Evolutionary conservation across 2,113 vertebrate genomes (phyloP).

Genomic region (Syngnathus typhle): DNA sequence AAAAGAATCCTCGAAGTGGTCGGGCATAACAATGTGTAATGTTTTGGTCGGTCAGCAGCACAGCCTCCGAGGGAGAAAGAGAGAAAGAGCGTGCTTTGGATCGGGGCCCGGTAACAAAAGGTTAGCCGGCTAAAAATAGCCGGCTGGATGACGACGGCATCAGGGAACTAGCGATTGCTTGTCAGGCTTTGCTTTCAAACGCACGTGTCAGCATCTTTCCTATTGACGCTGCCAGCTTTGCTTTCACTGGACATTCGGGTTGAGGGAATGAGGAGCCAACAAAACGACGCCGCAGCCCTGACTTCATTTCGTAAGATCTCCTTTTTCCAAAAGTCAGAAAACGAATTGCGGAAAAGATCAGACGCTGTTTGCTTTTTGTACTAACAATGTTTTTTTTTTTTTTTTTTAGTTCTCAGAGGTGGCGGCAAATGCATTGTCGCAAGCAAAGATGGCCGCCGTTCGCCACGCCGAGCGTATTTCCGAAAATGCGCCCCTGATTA

Average conservation of each 20-base stretch:
- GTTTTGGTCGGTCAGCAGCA: constrained; percentile 42
- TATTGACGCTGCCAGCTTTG: constrained; percentile 17
- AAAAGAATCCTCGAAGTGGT: constrained; percentile 5
- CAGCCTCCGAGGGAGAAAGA: constrained; percentile 30
- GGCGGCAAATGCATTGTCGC: not conserved
- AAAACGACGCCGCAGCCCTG: not conserved
- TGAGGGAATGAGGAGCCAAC: constrained; percentile 2
- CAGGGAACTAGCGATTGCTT: constrained; percentile 23
- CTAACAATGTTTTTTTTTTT: too few species aligned
- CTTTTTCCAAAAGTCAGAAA: too few species aligned
- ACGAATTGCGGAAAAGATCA: too few species aligned
- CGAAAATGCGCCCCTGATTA: constrained; percentile 32
- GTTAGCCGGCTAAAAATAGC: constrained; percentile 61
- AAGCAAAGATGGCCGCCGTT: not conserved
- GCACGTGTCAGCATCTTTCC: constrained; percentile 6
- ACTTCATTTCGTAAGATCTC: not conserved
- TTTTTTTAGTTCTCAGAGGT: too few species aligned
- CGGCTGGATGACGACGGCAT: constrained; percentile 25
- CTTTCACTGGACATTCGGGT: constrained; percentile 34
- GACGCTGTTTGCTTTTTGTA: too few species aligned
- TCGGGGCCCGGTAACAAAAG: constrained; percentile 49
- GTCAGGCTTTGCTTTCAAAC: constrained; percentile 25
- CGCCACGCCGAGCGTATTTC: not conserved
- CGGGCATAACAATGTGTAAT: constrained; percentile 44
- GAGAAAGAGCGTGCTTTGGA: constrained; percentile 53